A percentile compares a stretch with the other conserved stretches of the same genome.
phyloP scores from a whole-genome alignment of 2,797 vertebrate species.

The Distichodus sexfasciatus region DNA sequence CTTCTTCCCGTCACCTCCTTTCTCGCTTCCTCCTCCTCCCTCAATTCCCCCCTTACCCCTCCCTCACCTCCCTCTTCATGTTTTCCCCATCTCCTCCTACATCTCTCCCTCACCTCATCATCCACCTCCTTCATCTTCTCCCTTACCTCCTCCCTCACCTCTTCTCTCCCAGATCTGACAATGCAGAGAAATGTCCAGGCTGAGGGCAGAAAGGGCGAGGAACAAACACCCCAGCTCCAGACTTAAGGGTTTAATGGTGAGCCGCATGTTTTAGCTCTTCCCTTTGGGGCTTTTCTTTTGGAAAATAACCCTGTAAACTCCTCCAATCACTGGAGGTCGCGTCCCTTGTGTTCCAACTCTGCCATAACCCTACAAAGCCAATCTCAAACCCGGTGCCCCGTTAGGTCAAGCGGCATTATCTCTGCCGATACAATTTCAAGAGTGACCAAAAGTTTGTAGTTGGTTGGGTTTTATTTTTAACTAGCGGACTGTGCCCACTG shows the following conservation, averaged over 20 bases:
- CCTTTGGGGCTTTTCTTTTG: background rate
- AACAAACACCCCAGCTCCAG: conserved; percentile 15
- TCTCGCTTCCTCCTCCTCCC: too few relatives aligned
- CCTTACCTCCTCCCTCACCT: too few relatives aligned
- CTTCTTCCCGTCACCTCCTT: too few relatives aligned
- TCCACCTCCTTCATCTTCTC: too few relatives aligned
- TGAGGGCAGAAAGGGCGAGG: conserved; percentile 24
- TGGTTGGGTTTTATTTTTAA: conserved; percentile 3
- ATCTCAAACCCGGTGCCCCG: conserved; percentile 39
- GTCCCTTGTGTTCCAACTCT: conserved; percentile 10
- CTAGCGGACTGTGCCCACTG: too few relatives aligned
- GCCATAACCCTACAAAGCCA: conserved; percentile 22
- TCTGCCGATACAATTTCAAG: conserved; percentile 30
- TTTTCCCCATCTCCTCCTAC: too few relatives aligned
- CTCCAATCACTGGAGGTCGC: conserved; percentile 14
- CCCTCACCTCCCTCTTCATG: too few relatives aligned
- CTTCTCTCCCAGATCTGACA: conserved; percentile 29
- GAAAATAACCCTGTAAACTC: conserved; percentile 4
- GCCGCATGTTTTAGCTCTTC: conserved; percentile 6
- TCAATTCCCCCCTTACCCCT: too few relatives aligned
- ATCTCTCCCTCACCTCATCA: too few relatives aligned
- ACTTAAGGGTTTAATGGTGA: conserved; percentile 33
- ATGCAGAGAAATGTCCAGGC: conserved; percentile 27
- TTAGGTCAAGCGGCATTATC: conserved; percentile 36
- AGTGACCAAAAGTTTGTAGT: conserved; percentile 24